Percentiles rank a stretch among this genome's conserved stretches.
Evolutionary conservation across 2,888 invertebrate species (phyloP).

Genomic region (Drosophila diplacantha): DNA sequence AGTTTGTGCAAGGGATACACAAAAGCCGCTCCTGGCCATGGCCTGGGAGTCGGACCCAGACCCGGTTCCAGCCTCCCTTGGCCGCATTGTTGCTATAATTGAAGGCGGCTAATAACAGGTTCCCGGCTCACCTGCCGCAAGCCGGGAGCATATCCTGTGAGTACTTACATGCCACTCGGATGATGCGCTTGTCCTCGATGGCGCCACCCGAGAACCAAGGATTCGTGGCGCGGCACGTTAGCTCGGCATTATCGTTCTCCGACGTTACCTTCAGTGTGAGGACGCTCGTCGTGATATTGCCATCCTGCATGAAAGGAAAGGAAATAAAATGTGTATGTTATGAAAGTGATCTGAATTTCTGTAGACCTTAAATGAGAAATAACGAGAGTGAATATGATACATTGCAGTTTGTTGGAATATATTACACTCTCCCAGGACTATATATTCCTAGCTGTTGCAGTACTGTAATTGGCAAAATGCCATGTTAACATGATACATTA

Average conservation of each 20-base stretch:
- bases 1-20: conserved; percentile 29
- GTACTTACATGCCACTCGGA: conserved; percentile 91
- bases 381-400: neutral
- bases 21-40: conserved; percentile 26
- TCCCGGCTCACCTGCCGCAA: conserved; percentile 20
- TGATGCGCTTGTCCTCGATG: conserved; percentile 86
- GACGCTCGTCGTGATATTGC: conserved; percentile 85
- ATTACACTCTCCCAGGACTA: no score
- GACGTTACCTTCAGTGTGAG: conserved; percentile 86
- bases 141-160: conserved; percentile 11
- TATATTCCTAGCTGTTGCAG: neutral
- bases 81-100: conserved; percentile 50
- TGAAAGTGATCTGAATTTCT: neutral
- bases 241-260: conserved; percentile 88
- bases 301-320: conserved; percentile 65
- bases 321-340: neutral
- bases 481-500: neutral
- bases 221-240: conserved; percentile 91
- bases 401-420: neutral
- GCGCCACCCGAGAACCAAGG: conserved; percentile 90
- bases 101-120: conserved; percentile 32
- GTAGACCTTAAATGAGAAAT: neutral
- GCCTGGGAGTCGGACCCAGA: conserved; percentile 8
- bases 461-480: neutral
- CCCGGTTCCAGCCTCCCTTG: conserved; percentile 8